phyloP scores from a whole-genome alignment of 1,140 invertebrate genomes.

The Watersipora subatra region DNA sequence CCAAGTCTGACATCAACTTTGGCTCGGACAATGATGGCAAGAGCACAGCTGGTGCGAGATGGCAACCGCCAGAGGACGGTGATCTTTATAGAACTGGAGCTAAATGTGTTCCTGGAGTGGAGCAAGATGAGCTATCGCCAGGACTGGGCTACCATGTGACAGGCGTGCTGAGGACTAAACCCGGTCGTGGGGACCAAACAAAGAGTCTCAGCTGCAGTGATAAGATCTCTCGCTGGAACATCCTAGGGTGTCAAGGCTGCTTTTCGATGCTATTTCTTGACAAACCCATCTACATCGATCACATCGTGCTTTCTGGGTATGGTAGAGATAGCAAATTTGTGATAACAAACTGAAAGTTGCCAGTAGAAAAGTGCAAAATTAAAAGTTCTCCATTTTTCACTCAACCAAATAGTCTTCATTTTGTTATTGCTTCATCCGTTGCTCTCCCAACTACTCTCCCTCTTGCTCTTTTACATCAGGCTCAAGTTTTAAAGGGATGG shows the following conservation, averaged over 20 bases:
- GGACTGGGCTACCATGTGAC: slow-evolving; percentile 55
- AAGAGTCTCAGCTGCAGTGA: slow-evolving; percentile 82
- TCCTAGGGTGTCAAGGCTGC: slow-evolving; percentile 71
- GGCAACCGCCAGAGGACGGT: not conserved
- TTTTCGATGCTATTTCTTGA: slow-evolving; percentile 59
- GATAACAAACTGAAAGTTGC: too few relatives aligned
- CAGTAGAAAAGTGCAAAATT: too few relatives aligned
- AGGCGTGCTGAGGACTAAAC: slow-evolving; percentile 71
- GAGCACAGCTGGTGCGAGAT: not conserved
- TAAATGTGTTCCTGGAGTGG: slow-evolving; percentile 54
- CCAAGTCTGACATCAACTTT: not conserved
- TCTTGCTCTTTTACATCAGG: too few relatives aligned
- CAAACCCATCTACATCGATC: slow-evolving; percentile 54
- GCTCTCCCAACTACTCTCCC: too few relatives aligned
- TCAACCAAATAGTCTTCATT: too few relatives aligned
- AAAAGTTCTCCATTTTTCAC: too few relatives aligned
- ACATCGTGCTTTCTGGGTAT: slow-evolving; percentile 54
- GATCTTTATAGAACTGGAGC: slow-evolving; percentile 75
- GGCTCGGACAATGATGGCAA: not conserved
- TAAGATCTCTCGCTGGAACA: slow-evolving; percentile 76
- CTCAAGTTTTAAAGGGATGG: too few relatives aligned
- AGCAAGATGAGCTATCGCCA: slow-evolving; percentile 26
- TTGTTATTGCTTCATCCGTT: too few relatives aligned
- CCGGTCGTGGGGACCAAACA: slow-evolving; percentile 76
- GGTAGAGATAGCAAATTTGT: too few relatives aligned